Percentiles rank a stretch among this genome's conserved stretches.
Evolutionary conservation across 2,113 vertebrate genomes (phyloP).

Genomic region (Todiramphus chloris): DNA sequence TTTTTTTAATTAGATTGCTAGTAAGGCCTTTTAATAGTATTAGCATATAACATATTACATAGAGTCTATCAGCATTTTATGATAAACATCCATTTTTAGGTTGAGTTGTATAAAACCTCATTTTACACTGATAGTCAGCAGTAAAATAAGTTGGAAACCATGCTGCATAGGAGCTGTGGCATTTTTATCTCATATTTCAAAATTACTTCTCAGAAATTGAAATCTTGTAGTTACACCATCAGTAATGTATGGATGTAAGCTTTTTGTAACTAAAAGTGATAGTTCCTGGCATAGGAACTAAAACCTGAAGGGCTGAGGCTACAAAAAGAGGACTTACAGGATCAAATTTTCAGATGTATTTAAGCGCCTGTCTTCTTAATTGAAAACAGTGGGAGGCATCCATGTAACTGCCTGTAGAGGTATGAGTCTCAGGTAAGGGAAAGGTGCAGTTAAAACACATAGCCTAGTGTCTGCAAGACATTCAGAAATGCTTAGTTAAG

Average conservation of each 20-base stretch:
- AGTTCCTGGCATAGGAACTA: background rate
- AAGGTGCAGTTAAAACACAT: background rate
- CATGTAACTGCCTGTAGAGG: background rate
- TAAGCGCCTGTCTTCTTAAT: background rate
- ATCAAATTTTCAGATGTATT: background rate
- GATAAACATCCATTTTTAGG: slow-evolving; percentile 29
- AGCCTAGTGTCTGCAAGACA: background rate
- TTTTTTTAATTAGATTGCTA: background rate
- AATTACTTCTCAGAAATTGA: slow-evolving; percentile 11
- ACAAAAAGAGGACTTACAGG: background rate
- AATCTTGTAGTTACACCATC: slow-evolving; percentile 13
- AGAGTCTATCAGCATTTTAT: background rate
- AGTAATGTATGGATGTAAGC: background rate
- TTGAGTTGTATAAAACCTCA: slow-evolving; percentile 52
- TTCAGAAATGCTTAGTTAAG: background rate
- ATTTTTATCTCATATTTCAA: slow-evolving; percentile 35
- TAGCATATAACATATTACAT: background rate
- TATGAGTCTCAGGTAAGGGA: background rate
- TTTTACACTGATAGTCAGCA: slow-evolving; percentile 40
- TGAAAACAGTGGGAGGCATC: background rate
- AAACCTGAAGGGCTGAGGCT: background rate
- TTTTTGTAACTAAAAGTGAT: background rate
- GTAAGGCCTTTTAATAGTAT: background rate
- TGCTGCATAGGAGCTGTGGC: background rate
- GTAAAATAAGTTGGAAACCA: slow-evolving; percentile 33